Base-by-base conservation (phyloP, 1,140 invertebrate species). In the Galleria mellonella region DNA sequence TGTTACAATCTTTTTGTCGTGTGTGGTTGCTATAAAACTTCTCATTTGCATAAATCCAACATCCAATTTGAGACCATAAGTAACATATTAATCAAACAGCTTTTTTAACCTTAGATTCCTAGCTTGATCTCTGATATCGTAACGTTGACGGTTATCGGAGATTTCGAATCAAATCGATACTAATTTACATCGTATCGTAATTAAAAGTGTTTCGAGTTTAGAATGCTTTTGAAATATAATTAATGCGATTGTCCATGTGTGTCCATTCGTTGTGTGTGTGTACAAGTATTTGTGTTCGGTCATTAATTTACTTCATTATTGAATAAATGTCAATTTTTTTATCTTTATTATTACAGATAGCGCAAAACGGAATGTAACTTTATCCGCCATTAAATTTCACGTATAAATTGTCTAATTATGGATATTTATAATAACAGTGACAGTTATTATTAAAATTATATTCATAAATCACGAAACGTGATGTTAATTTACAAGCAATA, bases 11-110 rank as follows among this genome's bases (percentile, higher is more conserved):
- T 51, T 58, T 64, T 51, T 75, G 49, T 74, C 73, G 70, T 77
- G 73, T 81, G 70, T 77, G 70, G 73, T 56, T 55, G 49, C 58
- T 47, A 72, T 75, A 69, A 69, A 67, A 15, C 43, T 29, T 48
- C 32, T 45, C 35, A 75, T 79, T 79, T 79, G 72, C 69, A 79
- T 79, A 75, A 57, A 68, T 59, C 51, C 58, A 57, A 65, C 54
- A 63, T 68, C 55, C 69, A 72, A 79, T 79, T 82, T 72, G 63
- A 55, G 41, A 65, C 66, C 58, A 55, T 61, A 58, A 62, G 63
- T 67, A 69, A 78, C 64, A 52, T 64, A 77, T 72, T 77, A 75
- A 82, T 82, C 68, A 67, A 72, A 75, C 51, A 55, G 54, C 57
- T 56, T 69, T 72, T 69, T 67, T 64, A 71, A 74, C 64, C 59